Base-by-base conservation (phyloP, 2,888 invertebrate genomes). In the Sphinx pinastri region DNA sequence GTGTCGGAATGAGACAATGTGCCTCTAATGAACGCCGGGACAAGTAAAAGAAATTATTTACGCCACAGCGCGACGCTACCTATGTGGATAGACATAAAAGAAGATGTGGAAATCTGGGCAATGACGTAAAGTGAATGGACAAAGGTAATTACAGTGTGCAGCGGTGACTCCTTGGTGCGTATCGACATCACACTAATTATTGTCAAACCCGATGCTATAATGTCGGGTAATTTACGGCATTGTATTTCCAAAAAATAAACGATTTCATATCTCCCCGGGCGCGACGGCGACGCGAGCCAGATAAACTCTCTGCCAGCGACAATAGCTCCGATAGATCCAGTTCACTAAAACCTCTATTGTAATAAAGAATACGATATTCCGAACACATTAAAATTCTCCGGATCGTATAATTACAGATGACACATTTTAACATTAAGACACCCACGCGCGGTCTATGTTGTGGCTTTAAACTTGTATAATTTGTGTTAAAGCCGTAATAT, bases 401-500 rank as follows among this genome's bases (percentile, higher is more conserved):
- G 89, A 88, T 91, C 86, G 88, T 91, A 93, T 94, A 94, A 94
- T 93, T 93, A 94, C 91, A 86, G 86, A 90, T 92, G 94, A 93
- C 94, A 94, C 92, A 90, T 93, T 93, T 91, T 86, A 91, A 89
- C 92, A 91, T 93, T 90, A 90, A 91, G 87, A 88, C 93, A 86
- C 94, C 94, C 93, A 94, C 94, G 90, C 90, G 81, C 84, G 81
- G 77, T 82, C 89, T 89, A 88, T 92, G 92, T 93, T 93, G 93
- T 93, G 90, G 88, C 90, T 91, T 83, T 88, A 90, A 92, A 92
- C 88, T 92, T 86, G 92, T 94, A 93, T 93, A 93, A 94, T 93
- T 94, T 93, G 94, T 94, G 93, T 92, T 93, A 93, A 94, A 91
- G 91, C 93, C 76, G 88, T 94, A 93, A 94, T 93, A 94, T 94